Evolutionary conservation across 2,113 vertebrate species (phyloP).

Genomic region (Phyllopteryx taeniolatus): DNA sequence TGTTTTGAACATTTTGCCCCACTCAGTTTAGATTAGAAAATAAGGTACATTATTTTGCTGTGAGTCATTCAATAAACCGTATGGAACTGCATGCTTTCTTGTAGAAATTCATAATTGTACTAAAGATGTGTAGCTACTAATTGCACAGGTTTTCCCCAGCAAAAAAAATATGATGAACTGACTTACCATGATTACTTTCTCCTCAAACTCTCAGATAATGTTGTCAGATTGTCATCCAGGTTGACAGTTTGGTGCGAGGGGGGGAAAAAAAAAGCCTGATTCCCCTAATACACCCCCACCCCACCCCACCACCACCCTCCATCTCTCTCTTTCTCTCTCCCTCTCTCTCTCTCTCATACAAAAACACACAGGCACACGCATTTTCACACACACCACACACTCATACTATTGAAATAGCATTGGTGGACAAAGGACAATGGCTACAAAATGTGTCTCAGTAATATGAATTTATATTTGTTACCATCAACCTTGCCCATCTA

Average conservation of each 20-base stretch:
- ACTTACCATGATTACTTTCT: slow-evolving; percentile 57
- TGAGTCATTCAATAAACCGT: not conserved
- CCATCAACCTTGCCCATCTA: too few relatives aligned
- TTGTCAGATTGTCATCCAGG: slow-evolving; percentile 25
- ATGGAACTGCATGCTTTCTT: not conserved
- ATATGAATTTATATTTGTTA: too few relatives aligned
- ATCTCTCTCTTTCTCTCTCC: slow-evolving; percentile 5
- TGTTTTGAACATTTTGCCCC: not conserved
- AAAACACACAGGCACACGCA: not conserved
- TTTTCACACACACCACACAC: not conserved
- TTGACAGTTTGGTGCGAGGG: slow-evolving; percentile 34
- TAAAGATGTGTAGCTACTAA: not conserved
- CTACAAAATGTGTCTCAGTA: too few relatives aligned
- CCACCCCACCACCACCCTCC: slow-evolving; percentile 46
- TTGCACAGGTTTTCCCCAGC: not conserved
- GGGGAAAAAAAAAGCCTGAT: not conserved
- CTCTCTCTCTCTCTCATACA: not conserved
- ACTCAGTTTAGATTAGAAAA: not conserved
- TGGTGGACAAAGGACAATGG: not conserved
- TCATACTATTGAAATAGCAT: not conserved
- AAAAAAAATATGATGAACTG: not conserved
- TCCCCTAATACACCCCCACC: slow-evolving; percentile 48
- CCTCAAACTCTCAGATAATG: slow-evolving; percentile 10
- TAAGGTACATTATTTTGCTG: not conserved
- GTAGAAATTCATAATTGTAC: not conserved